Percentiles rank a stretch among this genome's conserved stretches.
Conservation (phyloP, 2,888 invertebrate genomes). For the Corbicula japonica region DNA sequence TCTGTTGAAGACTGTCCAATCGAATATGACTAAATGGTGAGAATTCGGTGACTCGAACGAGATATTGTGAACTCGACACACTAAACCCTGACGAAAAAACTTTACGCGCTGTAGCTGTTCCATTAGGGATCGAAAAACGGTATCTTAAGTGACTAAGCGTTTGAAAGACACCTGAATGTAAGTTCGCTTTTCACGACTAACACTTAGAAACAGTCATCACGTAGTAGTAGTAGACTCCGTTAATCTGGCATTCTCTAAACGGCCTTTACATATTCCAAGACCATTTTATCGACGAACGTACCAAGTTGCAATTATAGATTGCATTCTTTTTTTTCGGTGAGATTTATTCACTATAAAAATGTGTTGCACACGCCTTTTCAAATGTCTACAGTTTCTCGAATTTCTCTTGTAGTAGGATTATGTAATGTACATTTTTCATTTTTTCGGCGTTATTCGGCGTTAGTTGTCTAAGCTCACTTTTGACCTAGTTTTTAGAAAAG, state of each 20-base stretch:
- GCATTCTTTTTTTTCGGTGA: neutral
- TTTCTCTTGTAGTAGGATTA: neutral
- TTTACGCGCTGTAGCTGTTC: conserved; percentile 4
- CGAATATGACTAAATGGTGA: conserved; percentile 4
- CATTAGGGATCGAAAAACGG: conserved; percentile 27
- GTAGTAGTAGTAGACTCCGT: conserved; percentile 28
- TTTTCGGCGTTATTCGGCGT: no score
- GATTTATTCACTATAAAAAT: neutral
- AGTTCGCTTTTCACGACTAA: conserved; percentile 13
- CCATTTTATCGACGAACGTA: neutral
- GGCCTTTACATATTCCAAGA: conserved; percentile 22
- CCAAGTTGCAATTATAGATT: conserved; percentile 26
- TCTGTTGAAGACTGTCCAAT: conserved; percentile 23
- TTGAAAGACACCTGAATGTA: conserved; percentile 38
- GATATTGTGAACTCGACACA: conserved; percentile 14
- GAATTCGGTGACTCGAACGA: conserved; percentile 1
- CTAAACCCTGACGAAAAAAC: neutral
- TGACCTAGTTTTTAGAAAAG: no score
- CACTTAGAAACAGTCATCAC: conserved; percentile 1
- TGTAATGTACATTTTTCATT: neutral
- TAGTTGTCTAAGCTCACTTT: no score
- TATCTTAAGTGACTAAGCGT: conserved; percentile 6
- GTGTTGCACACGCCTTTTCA: conserved; percentile 17
- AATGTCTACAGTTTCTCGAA: conserved; percentile 8
- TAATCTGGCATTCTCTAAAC: conserved; percentile 16